A percentile compares a stretch with the other conserved stretches of the same genome.
phyloP scores from a whole-genome alignment of 2,888 invertebrate species.

The Capitulum mitella region DNA sequence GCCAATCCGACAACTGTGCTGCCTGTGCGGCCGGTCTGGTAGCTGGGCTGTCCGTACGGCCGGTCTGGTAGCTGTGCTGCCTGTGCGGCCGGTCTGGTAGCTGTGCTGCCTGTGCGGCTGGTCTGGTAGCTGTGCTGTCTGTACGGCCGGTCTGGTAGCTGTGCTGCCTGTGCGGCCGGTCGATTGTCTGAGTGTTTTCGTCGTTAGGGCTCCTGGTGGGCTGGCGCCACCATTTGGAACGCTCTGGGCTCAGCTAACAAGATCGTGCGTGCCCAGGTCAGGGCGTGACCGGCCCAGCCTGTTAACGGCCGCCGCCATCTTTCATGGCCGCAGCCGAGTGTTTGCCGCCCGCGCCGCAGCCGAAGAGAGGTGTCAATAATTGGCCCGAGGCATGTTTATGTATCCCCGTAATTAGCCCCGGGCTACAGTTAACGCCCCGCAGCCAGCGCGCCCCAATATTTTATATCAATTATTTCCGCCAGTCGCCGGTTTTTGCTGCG shows the following conservation, averaged over 20 bases:
- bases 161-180: too few species aligned
- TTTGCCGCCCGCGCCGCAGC: neutral
- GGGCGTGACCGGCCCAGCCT: neutral
- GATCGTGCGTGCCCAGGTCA: neutral
- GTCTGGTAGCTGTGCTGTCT: too few species aligned
- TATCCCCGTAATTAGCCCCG: neutral
- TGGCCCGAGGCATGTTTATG: neutral
- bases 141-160: too few species aligned
- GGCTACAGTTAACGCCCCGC: neutral
- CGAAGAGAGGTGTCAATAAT: neutral
- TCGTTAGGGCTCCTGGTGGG: neutral
- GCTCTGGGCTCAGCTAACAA: neutral
- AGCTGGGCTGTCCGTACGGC: too few species aligned
- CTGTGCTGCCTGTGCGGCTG: too few species aligned
- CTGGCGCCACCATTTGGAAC: too few species aligned
- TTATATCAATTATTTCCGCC: constrained; percentile 22
- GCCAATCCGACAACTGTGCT: too few species aligned
- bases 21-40: too few species aligned
- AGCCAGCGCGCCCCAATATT: neutral
- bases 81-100: too few species aligned
- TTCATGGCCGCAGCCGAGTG: neutral
- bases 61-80: too few species aligned
- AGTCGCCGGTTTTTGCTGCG: neutral
- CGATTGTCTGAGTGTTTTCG: neutral
- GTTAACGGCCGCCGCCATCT: constrained; percentile 1